Evolutionary conservation across 2,797 vertebrate species (phyloP), one percentile per base, ranked within the genome.

Genomic region (Alca torda): DNA sequence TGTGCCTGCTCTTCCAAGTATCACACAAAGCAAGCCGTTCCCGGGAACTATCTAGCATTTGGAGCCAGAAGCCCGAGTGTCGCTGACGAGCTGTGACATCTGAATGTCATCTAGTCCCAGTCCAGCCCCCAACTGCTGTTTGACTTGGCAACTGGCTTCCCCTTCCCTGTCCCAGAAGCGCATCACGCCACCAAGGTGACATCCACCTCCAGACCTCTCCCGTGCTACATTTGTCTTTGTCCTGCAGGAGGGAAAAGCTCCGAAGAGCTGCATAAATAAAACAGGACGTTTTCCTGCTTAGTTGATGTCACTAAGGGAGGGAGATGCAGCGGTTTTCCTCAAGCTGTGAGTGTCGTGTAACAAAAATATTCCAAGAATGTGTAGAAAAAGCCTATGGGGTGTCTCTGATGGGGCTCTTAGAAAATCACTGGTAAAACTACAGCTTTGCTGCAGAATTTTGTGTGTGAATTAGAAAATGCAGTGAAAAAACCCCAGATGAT

Each of bases 151-250:
- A 30, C 26, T 8, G 70, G 6, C 37, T 19, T 79, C 53, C 31
- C 39, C 39, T 23, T 72, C 35, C 48, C 77, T 35, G 33, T 10
- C 31, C 59, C 73, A 68, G 48, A 31, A 23, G 33, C 2, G 31
- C 57, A 21, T 13, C 1, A 0, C 20, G 31, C 51, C 69, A 35
- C 26, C 48, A 21, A 31, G 63, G 76, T 16, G 51, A 50, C 51
- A 25, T 4, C 60, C 37, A 39, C 50, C 21, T 51, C 87, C 63
- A 53, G 14, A 45, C 31, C 25, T 59, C 35, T 50, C 41, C 54
- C 11, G 0, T 1, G 20, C 12, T 7, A 51, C 9, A 0, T 26
- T 75, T 26, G 16, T 2, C 59, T 25, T n/a, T 10, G 56, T 35
- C 53, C 45, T n/a, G 1, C 0, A 37, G 50, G 15, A 51, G 11